phyloP scores from a whole-genome alignment of 2,797 vertebrate genomes.

The Acrocephalus scirpaceus region DNA sequence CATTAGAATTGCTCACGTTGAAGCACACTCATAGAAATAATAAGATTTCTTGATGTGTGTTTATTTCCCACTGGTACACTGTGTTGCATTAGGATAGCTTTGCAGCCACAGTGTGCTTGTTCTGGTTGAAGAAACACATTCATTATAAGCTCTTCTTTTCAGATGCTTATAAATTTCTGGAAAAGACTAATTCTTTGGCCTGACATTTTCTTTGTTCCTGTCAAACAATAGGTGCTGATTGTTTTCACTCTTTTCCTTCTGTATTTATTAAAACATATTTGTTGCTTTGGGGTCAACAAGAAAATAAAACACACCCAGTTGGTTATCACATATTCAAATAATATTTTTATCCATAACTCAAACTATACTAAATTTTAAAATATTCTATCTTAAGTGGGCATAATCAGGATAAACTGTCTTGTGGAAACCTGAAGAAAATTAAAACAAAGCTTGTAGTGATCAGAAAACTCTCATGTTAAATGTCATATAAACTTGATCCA shows the following conservation, averaged over 20 bases:
- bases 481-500: not conserved
- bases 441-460: not conserved
- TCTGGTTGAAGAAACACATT: slow-evolving; percentile 62
- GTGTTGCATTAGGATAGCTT: slow-evolving; percentile 43
- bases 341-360: not conserved
- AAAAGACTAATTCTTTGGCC: slow-evolving; percentile 38
- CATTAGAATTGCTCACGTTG: slow-evolving; percentile 60
- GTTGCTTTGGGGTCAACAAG: not conserved
- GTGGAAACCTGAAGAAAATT: not conserved
- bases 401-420: not conserved
- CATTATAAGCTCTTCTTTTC: slow-evolving; percentile 47
- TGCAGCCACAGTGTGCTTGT: slow-evolving; percentile 29
- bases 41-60: slow-evolving; percentile 60
- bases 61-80: slow-evolving; percentile 61
- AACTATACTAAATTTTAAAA: not conserved
- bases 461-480: not conserved
- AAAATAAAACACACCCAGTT: not conserved
- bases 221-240: not conserved
- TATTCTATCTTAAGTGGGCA: not conserved
- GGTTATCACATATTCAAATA: not conserved
- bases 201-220: slow-evolving; percentile 32
- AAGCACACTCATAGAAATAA: slow-evolving; percentile 57
- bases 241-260: not conserved
- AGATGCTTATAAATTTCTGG: slow-evolving; percentile 46
- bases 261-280: not conserved